Evolutionary conservation across 2,113 vertebrate genomes (phyloP).

Genomic region (Myocastor coypus): DNA sequence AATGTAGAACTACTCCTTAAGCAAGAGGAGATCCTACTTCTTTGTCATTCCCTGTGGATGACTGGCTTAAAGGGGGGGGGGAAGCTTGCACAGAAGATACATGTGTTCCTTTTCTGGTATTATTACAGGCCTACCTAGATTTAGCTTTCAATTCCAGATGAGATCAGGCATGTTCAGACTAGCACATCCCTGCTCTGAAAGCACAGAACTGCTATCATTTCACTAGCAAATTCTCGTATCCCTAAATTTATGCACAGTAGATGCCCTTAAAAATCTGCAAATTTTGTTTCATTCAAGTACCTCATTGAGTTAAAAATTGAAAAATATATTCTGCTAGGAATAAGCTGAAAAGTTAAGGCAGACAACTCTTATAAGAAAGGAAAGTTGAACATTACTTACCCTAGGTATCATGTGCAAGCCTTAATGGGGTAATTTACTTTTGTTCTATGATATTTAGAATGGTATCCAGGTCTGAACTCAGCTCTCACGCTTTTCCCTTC

Average conservation of each 20-base stretch:
- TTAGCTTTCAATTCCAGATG: conserved; percentile 87
- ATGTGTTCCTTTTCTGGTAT: conserved; percentile 84
- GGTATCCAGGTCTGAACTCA: conserved; percentile 74
- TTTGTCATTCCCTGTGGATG: conserved; percentile 84
- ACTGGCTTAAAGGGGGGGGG: conserved; percentile 56
- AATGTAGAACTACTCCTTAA: conserved; percentile 79
- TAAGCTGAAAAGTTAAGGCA: conserved; percentile 72
- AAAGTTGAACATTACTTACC: conserved; percentile 81
- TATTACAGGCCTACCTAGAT: conserved; percentile 85
- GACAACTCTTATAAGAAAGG: conserved; percentile 74
- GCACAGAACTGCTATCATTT: conserved; percentile 68
- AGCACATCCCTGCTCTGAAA: conserved; percentile 80
- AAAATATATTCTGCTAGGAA: conserved; percentile 58
- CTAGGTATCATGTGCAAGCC: conserved; percentile 75
- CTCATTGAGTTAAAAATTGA: conserved; percentile 64
- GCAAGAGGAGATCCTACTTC: conserved; percentile 81
- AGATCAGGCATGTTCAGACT: conserved; percentile 84
- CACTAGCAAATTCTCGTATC: conserved; percentile 74
- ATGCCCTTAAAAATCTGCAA: conserved; percentile 76
- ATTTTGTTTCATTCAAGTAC: conserved; percentile 72
- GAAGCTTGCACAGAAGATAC: conserved; percentile 85
- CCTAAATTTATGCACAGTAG: conserved; percentile 78
- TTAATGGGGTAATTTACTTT: conserved; percentile 69
- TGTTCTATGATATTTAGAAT: conserved; percentile 69
- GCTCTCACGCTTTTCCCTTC: conserved; percentile 74